Percentiles rank a stretch among this genome's conserved stretches.
phyloP scores from a whole-genome alignment of 1,140 invertebrate genomes.

The Bombus sibiricus region DNA sequence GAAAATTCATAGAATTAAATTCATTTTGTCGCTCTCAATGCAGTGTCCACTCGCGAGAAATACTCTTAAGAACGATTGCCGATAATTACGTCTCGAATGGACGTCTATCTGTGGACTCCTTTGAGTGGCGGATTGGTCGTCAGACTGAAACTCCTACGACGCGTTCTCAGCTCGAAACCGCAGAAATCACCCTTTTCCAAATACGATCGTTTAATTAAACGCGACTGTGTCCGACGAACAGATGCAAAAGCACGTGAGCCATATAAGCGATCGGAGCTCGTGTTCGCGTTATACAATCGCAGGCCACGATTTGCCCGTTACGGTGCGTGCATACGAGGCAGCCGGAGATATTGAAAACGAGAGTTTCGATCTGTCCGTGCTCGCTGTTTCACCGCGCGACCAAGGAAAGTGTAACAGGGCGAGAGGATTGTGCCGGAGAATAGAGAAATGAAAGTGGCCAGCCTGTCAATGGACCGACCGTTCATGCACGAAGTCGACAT shows the following conservation, averaged over 20 bases:
- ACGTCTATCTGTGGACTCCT: no score
- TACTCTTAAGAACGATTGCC: no score
- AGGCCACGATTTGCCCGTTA: conserved; percentile 46
- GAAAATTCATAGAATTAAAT: no score
- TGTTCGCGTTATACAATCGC: conserved; percentile 50
- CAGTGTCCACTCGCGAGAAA: no score
- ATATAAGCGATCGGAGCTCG: conserved; percentile 28
- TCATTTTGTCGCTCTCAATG: no score
- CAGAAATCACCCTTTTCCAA: conserved; percentile 3
- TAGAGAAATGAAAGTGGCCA: conserved; percentile 78
- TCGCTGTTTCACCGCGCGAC: conserved; percentile 5
- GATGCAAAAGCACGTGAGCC: conserved; percentile 40
- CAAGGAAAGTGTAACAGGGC: conserved; percentile 76
- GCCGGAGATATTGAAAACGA: conserved; percentile 75
- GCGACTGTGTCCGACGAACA: neutral
- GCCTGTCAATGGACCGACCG: conserved; percentile 38
- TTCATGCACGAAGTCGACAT: conserved; percentile 46
- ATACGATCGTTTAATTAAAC: conserved; percentile 31
- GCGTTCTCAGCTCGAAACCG: neutral
- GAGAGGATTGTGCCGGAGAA: conserved; percentile 75
- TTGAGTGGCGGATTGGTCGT: neutral
- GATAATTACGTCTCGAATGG: neutral
- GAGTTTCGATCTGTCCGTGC: conserved; percentile 66
- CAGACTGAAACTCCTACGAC: neutral
- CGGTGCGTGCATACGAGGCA: conserved; percentile 46